phyloP scores from a whole-genome alignment of 2,888 invertebrate species.

The Smittia aterrima region DNA sequence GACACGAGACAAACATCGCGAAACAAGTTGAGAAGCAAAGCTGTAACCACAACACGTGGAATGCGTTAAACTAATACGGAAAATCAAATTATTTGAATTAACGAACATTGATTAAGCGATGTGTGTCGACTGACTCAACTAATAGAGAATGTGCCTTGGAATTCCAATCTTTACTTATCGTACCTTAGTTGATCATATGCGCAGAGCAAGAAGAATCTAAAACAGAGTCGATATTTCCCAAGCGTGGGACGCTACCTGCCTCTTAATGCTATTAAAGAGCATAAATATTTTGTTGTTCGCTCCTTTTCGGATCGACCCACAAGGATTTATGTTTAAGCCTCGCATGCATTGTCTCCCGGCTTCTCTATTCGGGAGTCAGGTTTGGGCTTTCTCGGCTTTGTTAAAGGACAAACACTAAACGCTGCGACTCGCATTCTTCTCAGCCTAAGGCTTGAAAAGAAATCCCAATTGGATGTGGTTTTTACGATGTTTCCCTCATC shows the following conservation, averaged over 20 bases:
- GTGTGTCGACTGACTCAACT: not conserved
- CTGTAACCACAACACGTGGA: not conserved
- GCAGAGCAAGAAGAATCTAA: not conserved
- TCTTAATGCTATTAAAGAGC: not conserved
- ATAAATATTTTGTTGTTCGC: not conserved
- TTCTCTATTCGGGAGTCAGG: not conserved
- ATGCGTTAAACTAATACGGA: not conserved
- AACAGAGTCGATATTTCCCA: not conserved
- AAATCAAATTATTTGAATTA: conserved; percentile 3
- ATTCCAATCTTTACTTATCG: not conserved
- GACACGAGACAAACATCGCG: not conserved
- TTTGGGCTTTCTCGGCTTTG: not conserved
- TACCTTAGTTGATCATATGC: not conserved
- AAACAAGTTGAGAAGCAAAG: not conserved
- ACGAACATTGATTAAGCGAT: not conserved
- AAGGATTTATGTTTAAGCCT: not conserved
- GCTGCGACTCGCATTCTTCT: not conserved
- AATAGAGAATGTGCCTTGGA: not conserved
- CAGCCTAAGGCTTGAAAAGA: too few relatives aligned
- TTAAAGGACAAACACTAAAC: not conserved
- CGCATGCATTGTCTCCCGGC: not conserved
- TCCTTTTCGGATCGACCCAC: too few relatives aligned
- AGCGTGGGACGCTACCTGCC: too few relatives aligned
- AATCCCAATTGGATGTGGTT: conserved; percentile 17
- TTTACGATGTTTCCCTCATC: not conserved